phyloP scores from a whole-genome alignment of 2,888 invertebrate genomes.

The Phasia obesa region DNA sequence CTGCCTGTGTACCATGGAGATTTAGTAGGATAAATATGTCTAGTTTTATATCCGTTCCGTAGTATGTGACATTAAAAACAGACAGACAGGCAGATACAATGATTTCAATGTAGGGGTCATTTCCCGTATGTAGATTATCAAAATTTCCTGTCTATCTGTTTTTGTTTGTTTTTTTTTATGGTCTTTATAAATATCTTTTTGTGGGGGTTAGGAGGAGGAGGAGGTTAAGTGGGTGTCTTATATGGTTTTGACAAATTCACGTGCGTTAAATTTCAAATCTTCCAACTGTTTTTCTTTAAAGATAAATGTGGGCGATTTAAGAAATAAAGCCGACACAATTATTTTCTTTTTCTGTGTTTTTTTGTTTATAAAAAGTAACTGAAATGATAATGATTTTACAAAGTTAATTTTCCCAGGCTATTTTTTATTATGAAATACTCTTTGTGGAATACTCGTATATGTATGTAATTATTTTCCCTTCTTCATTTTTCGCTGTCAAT shows the following conservation, averaged over 20 bases:
- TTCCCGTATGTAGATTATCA: constrained; percentile 37
- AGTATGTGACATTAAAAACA: constrained; percentile 30
- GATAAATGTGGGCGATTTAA: constrained; percentile 23
- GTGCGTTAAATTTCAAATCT: constrained; percentile 26
- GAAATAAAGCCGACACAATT: background rate
- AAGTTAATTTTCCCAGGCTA: background rate
- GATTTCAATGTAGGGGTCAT: constrained; percentile 36
- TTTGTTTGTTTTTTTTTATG: background rate
- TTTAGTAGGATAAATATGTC: constrained; percentile 36
- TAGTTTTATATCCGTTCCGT: constrained; percentile 15
- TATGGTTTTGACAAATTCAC: constrained; percentile 33
- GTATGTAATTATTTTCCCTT: no score
- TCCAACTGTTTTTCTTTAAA: constrained; percentile 26
- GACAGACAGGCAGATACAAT: constrained; percentile 3
- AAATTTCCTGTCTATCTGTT: constrained; percentile 32
- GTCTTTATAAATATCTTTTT: background rate
- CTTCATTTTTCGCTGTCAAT: background rate
- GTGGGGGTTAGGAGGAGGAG: background rate
- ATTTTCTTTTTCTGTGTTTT: constrained; percentile 1
- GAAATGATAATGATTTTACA: constrained; percentile 3
- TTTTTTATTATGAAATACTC: constrained; percentile 1
- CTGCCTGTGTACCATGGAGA: constrained; percentile 15
- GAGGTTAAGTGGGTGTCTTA: background rate
- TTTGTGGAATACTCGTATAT: no score
- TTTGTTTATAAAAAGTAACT: constrained; percentile 8